These are phyloP conservation scores for Corvus cornix DNA, from an alignment of 2,113 vertebrate species.

Conservation along the genomic window DNA sequence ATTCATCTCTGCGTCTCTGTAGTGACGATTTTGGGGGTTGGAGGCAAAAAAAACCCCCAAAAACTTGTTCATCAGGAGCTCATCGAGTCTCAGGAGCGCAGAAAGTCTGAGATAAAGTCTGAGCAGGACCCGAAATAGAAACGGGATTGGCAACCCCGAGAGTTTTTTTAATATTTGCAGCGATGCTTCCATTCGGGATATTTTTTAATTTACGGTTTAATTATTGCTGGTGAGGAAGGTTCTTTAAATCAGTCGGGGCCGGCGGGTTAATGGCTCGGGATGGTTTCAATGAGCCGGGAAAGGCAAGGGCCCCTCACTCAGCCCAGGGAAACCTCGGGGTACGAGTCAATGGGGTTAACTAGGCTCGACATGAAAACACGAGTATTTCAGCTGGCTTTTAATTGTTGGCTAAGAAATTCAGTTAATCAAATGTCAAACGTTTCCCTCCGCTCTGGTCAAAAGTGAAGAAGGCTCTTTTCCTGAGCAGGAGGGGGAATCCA, in stretches of 20 bases:
- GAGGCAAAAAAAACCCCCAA: neutral
- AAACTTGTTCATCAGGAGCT: neutral
- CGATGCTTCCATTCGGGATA: neutral
- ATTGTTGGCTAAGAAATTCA: conserved; percentile 60
- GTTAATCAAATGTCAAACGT: conserved; percentile 57
- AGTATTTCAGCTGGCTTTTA: conserved; percentile 55
- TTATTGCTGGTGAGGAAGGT: neutral
- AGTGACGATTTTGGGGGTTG: neutral
- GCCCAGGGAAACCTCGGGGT: conserved; percentile 15
- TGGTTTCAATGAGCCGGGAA: conserved; percentile 42
- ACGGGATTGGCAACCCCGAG: neutral
- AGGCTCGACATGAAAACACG: conserved; percentile 51
- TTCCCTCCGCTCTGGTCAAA: neutral
- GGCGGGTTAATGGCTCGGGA: conserved; percentile 25
- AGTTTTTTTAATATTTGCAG: neutral
- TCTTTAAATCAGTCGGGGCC: conserved; percentile 31
- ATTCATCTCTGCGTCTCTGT: neutral
- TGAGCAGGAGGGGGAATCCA: neutral
- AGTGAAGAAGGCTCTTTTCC: neutral
- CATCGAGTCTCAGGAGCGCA: neutral
- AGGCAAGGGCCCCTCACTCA: conserved; percentile 17
- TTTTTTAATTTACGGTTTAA: neutral
- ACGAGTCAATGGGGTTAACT: conserved; percentile 60
- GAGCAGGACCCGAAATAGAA: neutral
- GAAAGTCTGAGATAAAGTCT: neutral